These are phyloP conservation scores for Rhagonycha lutea DNA, from an alignment of 2,888 invertebrate genomes.

Conservation along the genomic window DNA sequence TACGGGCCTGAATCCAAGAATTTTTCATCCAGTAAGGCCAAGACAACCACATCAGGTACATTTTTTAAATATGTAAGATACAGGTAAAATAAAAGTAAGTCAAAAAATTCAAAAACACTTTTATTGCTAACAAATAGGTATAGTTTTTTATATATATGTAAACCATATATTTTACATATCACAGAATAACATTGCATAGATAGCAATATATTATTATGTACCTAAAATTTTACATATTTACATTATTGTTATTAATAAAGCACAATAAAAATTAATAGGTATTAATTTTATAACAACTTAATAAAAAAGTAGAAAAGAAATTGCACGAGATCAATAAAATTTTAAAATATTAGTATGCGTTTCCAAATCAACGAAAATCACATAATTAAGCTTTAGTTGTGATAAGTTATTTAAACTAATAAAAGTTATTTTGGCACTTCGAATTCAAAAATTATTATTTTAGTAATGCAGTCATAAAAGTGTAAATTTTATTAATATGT, in stretches of 20 bases:
- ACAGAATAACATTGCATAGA: slow-evolving; percentile 42
- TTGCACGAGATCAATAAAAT: neutral
- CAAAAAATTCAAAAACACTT: slow-evolving; percentile 14
- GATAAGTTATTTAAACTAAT: slow-evolving; percentile 14
- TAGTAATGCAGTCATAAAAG: slow-evolving; percentile 6
- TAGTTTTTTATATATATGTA: slow-evolving; percentile 35
- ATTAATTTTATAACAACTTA: neutral
- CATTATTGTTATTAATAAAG: slow-evolving; percentile 24
- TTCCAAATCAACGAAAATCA: neutral
- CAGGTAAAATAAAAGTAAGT: neutral
- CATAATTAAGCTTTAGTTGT: slow-evolving; percentile 5
- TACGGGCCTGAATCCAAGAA: no score
- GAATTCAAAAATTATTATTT: slow-evolving; percentile 40
- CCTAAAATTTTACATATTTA: slow-evolving; percentile 33
- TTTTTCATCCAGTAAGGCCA: no score
- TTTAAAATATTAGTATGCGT: neutral
- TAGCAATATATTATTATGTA: slow-evolving; percentile 39
- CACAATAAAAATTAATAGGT: slow-evolving; percentile 5
- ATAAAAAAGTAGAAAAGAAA: neutral
- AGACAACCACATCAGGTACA: no score
- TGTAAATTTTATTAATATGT: neutral
- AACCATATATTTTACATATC: slow-evolving; percentile 43
- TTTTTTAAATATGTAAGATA: no score
- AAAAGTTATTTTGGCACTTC: slow-evolving; percentile 44
- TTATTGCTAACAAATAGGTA: slow-evolving; percentile 25